Base-by-base conservation (phyloP, 2,797 vertebrate genomes). In the Kryptopterus vitreolus region DNA sequence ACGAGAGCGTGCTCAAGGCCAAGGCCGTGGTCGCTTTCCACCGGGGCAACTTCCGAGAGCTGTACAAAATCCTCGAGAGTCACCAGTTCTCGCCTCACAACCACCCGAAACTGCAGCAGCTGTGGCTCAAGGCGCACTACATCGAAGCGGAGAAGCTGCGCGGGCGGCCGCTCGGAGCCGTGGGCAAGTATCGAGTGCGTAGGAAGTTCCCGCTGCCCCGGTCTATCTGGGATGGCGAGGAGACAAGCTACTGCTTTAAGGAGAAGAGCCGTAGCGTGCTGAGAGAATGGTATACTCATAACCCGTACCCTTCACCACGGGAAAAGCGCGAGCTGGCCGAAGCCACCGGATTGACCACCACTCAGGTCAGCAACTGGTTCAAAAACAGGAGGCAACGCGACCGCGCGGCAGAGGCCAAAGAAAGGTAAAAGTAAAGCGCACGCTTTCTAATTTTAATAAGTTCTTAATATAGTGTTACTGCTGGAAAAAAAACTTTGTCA, bases 171-270 rank as follows among this genome's bases (percentile, higher is more conserved):
- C 94, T 97, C 83, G 96, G 96, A 81, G 96, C 96, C 0, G 96
- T 98, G 85, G 96, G 96, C 87, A 98, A 98, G 89, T 98, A 97
- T 92, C 94, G 96, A 76, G 96, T 98, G 84, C 94, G 96, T 82
- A 94, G 96, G 89, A 98, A 97, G 94, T 98, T 98, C 85, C 96
- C 96, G 3, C 86, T 98, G 88, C 96, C 96, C 68, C 94, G 96
- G 81, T 96, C 96, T 78, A 97, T 97, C 90, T 98, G 96, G 96
- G 96, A 97, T 92, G 96, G 96, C 78, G 96, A 97, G 85, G 96
- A 98, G 89, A 98, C 96, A 9, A 98, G 97, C 90, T 98, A 98
- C 89, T 98, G 97, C 93, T 98, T 98, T 90, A 98, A 98, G 92
- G 96, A 98, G 84, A 98, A 98, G 91, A 96, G 95, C 84, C 90